Percentiles rank a stretch among this genome's conserved stretches.
These are phyloP conservation scores for Ciconia maguari DNA, from an alignment of 2,113 vertebrate genomes.

Conservation along the genomic window DNA sequence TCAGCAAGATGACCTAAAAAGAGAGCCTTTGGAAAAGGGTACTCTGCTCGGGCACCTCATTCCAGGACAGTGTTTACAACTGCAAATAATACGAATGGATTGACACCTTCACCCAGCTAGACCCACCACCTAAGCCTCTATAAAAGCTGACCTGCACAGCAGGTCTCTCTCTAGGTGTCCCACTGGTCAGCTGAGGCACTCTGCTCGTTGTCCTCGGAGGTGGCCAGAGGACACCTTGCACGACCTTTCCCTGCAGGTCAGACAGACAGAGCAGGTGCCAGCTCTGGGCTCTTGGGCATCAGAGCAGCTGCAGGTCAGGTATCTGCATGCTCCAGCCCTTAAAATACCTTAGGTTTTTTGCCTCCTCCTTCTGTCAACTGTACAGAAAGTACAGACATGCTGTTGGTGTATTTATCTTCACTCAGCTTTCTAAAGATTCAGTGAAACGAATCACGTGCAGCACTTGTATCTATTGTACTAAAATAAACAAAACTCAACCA, in stretches of 20 bases:
- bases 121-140: not conserved
- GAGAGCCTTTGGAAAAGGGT: not conserved
- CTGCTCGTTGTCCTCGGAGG: accelerated
- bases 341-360: not conserved
- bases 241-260: not conserved
- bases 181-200: not conserved
- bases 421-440: not conserved
- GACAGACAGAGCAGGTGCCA: not conserved
- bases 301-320: not conserved
- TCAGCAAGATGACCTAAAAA: not conserved
- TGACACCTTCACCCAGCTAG: not conserved
- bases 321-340: not conserved
- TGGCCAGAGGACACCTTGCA: not conserved
- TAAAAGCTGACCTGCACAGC: not conserved
- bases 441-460: not conserved
- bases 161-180: not conserved
- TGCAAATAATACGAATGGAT: not conserved
- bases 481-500: constrained; percentile 9
- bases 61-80: not conserved
- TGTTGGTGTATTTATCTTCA: not conserved
- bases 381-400: not conserved
- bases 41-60: not conserved
- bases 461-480: not conserved
- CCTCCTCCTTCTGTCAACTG: not conserved
- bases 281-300: accelerated